Evolutionary conservation across 2,797 vertebrate species (phyloP).

Genomic region (Microctenopoma steveboyesi): DNA sequence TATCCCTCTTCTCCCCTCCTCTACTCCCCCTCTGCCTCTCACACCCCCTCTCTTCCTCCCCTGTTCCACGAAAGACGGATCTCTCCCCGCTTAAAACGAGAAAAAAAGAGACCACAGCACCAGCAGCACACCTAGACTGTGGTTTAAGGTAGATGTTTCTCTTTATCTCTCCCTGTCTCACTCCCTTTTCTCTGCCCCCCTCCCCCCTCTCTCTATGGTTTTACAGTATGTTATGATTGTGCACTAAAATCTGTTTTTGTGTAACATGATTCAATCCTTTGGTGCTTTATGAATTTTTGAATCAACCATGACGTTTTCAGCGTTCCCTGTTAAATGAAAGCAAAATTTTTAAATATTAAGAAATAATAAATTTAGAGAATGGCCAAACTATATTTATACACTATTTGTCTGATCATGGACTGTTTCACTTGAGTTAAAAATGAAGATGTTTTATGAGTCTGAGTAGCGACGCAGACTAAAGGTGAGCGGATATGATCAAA

Average conservation of each 20-base stretch:
- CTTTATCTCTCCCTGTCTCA: constrained; percentile 35
- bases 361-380: neutral
- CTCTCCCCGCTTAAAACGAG: constrained; percentile 73
- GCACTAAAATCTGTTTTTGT: constrained; percentile 24
- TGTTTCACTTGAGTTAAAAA: neutral
- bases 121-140: constrained; percentile 57
- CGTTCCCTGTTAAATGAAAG: neutral
- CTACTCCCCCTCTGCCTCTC: constrained; percentile 67
- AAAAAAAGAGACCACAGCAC: constrained; percentile 69
- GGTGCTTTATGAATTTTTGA: neutral
- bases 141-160: constrained; percentile 63
- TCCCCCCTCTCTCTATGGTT: neutral
- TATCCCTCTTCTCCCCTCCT: constrained; percentile 73
- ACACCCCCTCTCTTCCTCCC: constrained; percentile 83
- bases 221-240: constrained; percentile 18
- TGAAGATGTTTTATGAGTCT: neutral
- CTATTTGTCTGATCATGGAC: neutral
- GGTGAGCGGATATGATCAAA: neutral
- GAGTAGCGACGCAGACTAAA: neutral
- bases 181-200: constrained; percentile 24
- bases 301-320: neutral
- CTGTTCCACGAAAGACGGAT: constrained; percentile 88
- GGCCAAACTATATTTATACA: neutral
- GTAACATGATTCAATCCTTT: neutral
- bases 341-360: neutral